Percentiles rank a stretch among this genome's conserved stretches.
Evolutionary conservation across 2,113 vertebrate genomes (phyloP).

Genomic region (Ictalurus furcatus): DNA sequence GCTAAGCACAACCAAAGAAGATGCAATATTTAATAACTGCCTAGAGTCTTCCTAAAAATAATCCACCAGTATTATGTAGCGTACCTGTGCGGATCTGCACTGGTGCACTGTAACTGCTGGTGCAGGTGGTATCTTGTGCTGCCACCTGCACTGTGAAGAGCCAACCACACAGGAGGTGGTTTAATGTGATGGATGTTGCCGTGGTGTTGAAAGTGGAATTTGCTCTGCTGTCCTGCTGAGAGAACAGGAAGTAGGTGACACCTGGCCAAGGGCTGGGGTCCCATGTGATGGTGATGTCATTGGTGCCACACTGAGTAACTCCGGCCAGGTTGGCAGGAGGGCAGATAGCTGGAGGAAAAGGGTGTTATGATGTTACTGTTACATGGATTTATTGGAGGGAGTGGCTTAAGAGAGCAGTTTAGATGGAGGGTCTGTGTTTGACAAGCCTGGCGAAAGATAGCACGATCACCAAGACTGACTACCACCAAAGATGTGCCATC

Average conservation of each 20-base stretch:
- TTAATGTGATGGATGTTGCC: slow-evolving; percentile 53
- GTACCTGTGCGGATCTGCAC: slow-evolving; percentile 65
- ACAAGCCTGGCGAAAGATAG: not conserved
- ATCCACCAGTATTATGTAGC: not conserved
- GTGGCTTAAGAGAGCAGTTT: not conserved
- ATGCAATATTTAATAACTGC: not conserved
- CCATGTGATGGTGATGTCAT: slow-evolving; percentile 69
- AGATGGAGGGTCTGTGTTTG: not conserved
- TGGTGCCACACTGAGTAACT: slow-evolving; percentile 61
- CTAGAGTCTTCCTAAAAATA: not conserved
- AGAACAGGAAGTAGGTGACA: slow-evolving; percentile 60
- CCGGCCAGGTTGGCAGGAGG: slow-evolving; percentile 61
- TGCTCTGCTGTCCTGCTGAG: slow-evolving; percentile 31
- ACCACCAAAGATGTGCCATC: not conserved
- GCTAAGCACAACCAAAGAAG: slow-evolving; percentile 57
- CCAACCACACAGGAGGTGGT: slow-evolving; percentile 62
- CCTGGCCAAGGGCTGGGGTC: slow-evolving; percentile 52
- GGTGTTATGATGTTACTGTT: not conserved
- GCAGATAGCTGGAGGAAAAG: slow-evolving; percentile 65
- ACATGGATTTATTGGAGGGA: not conserved
- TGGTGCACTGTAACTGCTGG: slow-evolving; percentile 59
- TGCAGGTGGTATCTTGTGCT: slow-evolving; percentile 62
- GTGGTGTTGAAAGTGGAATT: slow-evolving; percentile 48
- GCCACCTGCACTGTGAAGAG: slow-evolving; percentile 50
- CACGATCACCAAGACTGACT: not conserved